phyloP scores from a whole-genome alignment of 2,888 invertebrate species.

The Spatulosminthurus flaviceps region DNA sequence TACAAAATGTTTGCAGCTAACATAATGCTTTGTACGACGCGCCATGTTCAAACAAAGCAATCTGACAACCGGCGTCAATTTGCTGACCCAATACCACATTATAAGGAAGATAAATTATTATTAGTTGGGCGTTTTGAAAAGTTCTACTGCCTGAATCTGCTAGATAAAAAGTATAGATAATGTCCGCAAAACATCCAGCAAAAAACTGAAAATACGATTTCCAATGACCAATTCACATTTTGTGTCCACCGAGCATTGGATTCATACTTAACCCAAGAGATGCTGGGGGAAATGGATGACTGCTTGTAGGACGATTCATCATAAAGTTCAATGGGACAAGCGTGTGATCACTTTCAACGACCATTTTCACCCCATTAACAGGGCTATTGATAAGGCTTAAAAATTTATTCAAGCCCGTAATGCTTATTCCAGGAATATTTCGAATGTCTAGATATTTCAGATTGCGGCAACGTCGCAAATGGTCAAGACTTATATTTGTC shows the following conservation, averaged over 20 bases:
- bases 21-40: no score
- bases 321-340: constrained; percentile 32
- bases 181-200: background rate
- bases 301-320: constrained; percentile 5
- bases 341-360: constrained; percentile 52
- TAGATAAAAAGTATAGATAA: background rate
- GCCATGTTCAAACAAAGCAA: no score
- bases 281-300: constrained; percentile 1
- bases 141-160: no score
- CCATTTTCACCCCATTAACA: constrained; percentile 45
- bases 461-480: constrained; percentile 66
- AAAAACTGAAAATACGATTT: background rate
- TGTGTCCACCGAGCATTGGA: background rate
- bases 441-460: constrained; percentile 67
- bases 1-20: no score
- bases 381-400: constrained; percentile 48
- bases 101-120: no score
- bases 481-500: constrained; percentile 83
- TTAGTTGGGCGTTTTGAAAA: no score
- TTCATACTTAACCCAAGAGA: background rate
- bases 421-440: constrained; percentile 59
- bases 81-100: no score
- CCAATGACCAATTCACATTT: constrained; percentile 9
- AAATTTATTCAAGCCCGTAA: constrained; percentile 58
- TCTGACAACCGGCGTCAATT: no score